Percentiles rank a stretch among this genome's conserved stretches.
These are phyloP conservation scores for Solea solea DNA, from an alignment of 2,113 vertebrate species.

Conservation along the genomic window DNA sequence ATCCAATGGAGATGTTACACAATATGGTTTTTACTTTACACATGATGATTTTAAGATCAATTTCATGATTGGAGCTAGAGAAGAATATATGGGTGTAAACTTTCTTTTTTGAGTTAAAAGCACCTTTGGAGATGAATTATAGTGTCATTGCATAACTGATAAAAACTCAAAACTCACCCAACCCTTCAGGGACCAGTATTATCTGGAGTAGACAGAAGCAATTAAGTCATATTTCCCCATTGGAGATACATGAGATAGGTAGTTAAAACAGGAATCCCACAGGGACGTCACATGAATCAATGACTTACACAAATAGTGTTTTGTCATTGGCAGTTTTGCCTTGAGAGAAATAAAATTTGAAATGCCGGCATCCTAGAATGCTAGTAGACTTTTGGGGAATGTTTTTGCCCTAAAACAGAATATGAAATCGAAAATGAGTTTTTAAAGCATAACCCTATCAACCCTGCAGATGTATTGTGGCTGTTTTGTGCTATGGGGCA, in stretches of 20 bases:
- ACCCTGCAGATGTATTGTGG: slow-evolving; percentile 40
- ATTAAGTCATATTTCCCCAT: slow-evolving; percentile 14
- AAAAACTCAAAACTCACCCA: slow-evolving; percentile 6
- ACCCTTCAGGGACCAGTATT: background rate
- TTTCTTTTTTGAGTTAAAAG: slow-evolving; percentile 7
- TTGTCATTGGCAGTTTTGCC: slow-evolving; percentile 5
- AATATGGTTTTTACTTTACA: no score
- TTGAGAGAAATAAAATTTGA: background rate
- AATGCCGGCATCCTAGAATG: background rate
- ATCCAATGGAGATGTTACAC: no score
- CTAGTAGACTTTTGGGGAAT: slow-evolving; percentile 6
- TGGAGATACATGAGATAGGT: background rate
- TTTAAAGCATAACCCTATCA: slow-evolving; percentile 40
- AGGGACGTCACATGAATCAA: slow-evolving; percentile 3
- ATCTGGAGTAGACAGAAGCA: slow-evolving; percentile 13
- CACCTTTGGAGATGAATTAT: background rate
- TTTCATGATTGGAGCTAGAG: no score
- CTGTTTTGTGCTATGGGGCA: slow-evolving; percentile 48
- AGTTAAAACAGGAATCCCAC: slow-evolving; percentile 12
- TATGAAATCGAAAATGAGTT: slow-evolving; percentile 25
- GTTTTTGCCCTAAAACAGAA: slow-evolving; percentile 33
- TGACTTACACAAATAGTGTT: background rate
- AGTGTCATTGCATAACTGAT: background rate
- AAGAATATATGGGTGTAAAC: background rate
- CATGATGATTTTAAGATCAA: no score